Evolutionary conservation across 2,797 vertebrate species (phyloP), one percentile per base, ranked within the genome.

Genomic region (Taenioides sp.): DNA sequence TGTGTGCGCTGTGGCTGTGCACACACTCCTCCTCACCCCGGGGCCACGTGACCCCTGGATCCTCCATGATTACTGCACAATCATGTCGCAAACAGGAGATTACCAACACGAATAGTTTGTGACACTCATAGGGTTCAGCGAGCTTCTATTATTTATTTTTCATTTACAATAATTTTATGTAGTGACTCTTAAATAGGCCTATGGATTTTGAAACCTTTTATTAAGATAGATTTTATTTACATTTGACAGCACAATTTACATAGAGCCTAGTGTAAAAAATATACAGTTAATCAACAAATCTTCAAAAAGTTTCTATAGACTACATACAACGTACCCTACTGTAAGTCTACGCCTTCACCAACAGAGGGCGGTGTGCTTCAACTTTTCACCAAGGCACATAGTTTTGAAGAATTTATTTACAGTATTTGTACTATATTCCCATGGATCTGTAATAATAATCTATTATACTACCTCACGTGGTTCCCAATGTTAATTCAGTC

Each of bases 291-390:
- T 57, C 10, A 23, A 23, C 54, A 57, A 12, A 57, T 25, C 3
- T 57, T 25, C 22, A 23, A n/a, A 22, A 57, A 10, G 11, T 18
- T 20, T 18, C 5, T 2, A 52, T 2, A 12, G 54, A 1, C 9
- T 4, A 63, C 3, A 14, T 4, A 47, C 37, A 43, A 40, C 40
- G 40, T 18, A 23, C 20, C 12, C 43, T 47, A 5, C 0, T 59
- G 63, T 50, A 65, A 80, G 74, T 63, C 22, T 57, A 68, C n/a
- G 34, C 2, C 14, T 58, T 71, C 57, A 57, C 86, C 68, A 65
- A 67, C 84, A 89, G 89, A 73, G 83, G 83, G 81, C 87, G 86
- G 81, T 82, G 77, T 81, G 66, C 50, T 73, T 72, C 73, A n/a
- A 76, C 66, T 80, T 49, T 84, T 86, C 23, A 61, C 59, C 31